These are phyloP conservation scores for Chanos chanos DNA, from an alignment of 2,797 vertebrate genomes.

Conservation along the genomic window DNA sequence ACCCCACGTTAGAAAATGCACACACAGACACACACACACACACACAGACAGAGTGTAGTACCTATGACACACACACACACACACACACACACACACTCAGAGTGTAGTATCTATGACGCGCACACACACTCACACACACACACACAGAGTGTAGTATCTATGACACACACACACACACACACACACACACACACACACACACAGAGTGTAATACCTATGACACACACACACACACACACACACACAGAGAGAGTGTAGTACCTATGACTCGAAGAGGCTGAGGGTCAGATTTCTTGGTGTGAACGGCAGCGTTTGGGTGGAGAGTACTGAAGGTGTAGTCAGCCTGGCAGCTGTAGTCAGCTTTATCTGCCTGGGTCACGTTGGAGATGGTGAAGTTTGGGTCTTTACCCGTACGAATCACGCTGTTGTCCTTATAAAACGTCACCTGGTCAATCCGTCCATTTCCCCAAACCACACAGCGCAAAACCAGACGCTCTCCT, in stretches of 20 bases:
- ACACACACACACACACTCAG: too few species aligned
- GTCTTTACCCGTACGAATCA: rapidly evolving
- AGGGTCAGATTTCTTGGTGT: neutral
- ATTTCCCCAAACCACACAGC: slow-evolving; percentile 37
- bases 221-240: neutral
- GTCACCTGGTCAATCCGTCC: rapidly evolving
- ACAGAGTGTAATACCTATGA: too few species aligned
- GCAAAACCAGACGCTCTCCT: slow-evolving; percentile 41
- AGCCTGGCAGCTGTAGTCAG: slow-evolving; percentile 34
- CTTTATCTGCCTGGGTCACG: rapidly evolving
- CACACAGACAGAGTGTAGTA: too few species aligned
- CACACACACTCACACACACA: too few species aligned
- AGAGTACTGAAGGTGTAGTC: slow-evolving; percentile 9
- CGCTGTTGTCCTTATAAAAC: rapidly evolving
- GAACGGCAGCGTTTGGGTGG: rapidly evolving
- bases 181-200: too few species aligned
- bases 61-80: too few species aligned
- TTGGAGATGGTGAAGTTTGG: rapidly evolving
- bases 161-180: too few species aligned
- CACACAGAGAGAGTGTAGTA: slow-evolving; percentile 17
- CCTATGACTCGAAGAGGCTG: slow-evolving; percentile 45
- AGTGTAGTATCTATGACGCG: too few species aligned
- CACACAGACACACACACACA: too few species aligned
- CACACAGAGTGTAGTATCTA: too few species aligned
- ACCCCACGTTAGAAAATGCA: too few species aligned